These are phyloP conservation scores for Oopsacas minuta DNA, from an alignment of 37 sponge, comb jelly and placozoan genomes.

Conservation along the genomic window DNA sequence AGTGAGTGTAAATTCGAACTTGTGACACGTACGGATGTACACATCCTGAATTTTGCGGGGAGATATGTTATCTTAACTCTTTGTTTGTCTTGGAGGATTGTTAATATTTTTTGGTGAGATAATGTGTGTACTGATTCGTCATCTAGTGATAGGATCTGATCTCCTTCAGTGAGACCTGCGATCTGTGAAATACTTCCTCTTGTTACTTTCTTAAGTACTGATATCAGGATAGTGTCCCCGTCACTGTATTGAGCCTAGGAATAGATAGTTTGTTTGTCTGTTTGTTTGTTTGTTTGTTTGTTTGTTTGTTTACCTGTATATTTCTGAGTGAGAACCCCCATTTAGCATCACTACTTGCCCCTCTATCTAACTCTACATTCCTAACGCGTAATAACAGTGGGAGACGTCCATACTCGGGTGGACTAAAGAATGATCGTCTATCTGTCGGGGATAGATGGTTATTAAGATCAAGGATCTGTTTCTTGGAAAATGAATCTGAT, in stretches of 20 bases:
- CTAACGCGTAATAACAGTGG: neutral
- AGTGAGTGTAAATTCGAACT: neutral
- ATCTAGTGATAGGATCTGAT: neutral
- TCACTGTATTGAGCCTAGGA: neutral
- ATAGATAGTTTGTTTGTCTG: neutral
- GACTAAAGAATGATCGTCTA: neutral
- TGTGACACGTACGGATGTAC: neutral
- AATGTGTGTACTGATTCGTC: neutral
- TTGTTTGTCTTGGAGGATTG: neutral
- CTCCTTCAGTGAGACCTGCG: neutral
- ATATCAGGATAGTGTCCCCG: neutral
- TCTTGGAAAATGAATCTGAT: neutral
- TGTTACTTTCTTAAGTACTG: neutral
- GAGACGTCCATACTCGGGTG: neutral
- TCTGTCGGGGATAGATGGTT: neutral
- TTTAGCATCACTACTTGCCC: neutral
- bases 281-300: neutral
- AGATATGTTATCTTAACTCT: neutral
- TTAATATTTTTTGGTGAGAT: neutral
- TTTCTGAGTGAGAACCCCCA: neutral
- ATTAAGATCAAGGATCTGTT: neutral
- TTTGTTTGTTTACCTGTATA: neutral
- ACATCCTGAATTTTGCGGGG: neutral
- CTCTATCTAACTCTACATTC: neutral
- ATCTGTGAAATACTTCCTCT: neutral